phyloP scores from a whole-genome alignment of 2,888 invertebrate genomes.

The Meiosimyza decipiens region DNA sequence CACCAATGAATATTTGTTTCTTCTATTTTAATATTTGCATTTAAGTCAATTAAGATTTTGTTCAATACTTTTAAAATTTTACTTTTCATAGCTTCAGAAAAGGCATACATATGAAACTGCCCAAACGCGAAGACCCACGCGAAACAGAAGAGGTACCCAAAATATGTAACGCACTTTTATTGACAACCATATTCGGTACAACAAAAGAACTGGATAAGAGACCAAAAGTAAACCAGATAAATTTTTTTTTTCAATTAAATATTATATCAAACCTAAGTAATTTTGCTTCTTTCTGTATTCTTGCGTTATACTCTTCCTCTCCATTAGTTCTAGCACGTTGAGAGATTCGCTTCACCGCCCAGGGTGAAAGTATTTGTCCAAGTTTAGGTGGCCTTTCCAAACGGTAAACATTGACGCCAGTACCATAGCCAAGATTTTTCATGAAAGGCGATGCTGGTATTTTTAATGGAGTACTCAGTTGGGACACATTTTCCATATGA shows the following conservation, averaged over 20 bases:
- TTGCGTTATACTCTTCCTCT: neutral
- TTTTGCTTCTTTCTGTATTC: slow-evolving; percentile 76
- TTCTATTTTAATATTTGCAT: no score
- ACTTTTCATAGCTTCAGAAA: no score
- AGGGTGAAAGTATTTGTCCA: slow-evolving; percentile 80
- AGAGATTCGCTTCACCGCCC: slow-evolving; percentile 83
- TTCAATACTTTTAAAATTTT: no score
- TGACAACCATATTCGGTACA: neutral
- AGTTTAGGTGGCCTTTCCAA: slow-evolving; percentile 78
- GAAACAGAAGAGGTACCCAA: no score
- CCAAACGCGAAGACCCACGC: no score
- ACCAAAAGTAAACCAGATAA: no score
- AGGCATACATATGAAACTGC: no score
- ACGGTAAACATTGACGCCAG: slow-evolving; percentile 83
- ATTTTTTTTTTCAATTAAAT: neutral
- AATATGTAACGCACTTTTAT: no score
- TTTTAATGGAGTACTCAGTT: slow-evolving; percentile 57
- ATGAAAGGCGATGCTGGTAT: slow-evolving; percentile 82
- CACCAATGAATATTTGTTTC: no score
- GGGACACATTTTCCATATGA: slow-evolving; percentile 55
- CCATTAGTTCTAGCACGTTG: slow-evolving; percentile 63
- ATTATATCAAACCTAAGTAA: slow-evolving; percentile 69
- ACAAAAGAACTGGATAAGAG: neutral
- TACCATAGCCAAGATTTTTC: slow-evolving; percentile 80
- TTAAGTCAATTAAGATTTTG: no score